phyloP scores from a whole-genome alignment of 2,888 invertebrate genomes.

The Criorhina ranunculi region DNA sequence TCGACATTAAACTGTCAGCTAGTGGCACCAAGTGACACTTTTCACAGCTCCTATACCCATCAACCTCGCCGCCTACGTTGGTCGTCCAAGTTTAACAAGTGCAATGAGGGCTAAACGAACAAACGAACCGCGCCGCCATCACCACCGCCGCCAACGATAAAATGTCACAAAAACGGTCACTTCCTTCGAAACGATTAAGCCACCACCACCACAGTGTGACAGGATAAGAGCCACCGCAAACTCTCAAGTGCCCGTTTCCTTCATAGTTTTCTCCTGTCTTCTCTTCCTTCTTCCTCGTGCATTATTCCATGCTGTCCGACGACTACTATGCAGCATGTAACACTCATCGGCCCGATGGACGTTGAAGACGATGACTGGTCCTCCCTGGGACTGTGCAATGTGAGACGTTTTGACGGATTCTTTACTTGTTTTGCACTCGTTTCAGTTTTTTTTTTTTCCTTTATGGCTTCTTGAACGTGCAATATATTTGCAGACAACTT shows the following conservation, averaged over 20 bases:
- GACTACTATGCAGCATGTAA: constrained; percentile 7
- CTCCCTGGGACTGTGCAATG: constrained; percentile 48
- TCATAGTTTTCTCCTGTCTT: background rate
- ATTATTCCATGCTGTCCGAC: constrained; percentile 8
- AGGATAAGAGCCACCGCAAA: constrained; percentile 64
- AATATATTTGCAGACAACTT: constrained; percentile 20
- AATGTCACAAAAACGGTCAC: constrained; percentile 65
- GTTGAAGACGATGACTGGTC: constrained; percentile 45
- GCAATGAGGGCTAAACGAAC: constrained; percentile 53
- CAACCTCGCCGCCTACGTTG: background rate
- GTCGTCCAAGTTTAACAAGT: constrained; percentile 26
- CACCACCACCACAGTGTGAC: constrained; percentile 59
- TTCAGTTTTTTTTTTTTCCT: constrained; percentile 4
- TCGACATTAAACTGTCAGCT: constrained; percentile 45
- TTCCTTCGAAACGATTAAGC: constrained; percentile 66
- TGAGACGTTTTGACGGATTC: constrained; percentile 58
- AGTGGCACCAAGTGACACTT: constrained; percentile 55
- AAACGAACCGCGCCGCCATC: constrained; percentile 40
- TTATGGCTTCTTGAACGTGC: constrained; percentile 58
- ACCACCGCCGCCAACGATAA: constrained; percentile 1
- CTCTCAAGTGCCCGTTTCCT: constrained; percentile 54
- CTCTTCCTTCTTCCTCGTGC: constrained; percentile 11
- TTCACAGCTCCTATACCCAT: constrained; percentile 31
- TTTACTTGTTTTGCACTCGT: constrained; percentile 45
- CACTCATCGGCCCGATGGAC: constrained; percentile 29